Evolutionary conservation across 1,140 invertebrate species (phyloP).

Genomic region (Drosophila pachea): DNA sequence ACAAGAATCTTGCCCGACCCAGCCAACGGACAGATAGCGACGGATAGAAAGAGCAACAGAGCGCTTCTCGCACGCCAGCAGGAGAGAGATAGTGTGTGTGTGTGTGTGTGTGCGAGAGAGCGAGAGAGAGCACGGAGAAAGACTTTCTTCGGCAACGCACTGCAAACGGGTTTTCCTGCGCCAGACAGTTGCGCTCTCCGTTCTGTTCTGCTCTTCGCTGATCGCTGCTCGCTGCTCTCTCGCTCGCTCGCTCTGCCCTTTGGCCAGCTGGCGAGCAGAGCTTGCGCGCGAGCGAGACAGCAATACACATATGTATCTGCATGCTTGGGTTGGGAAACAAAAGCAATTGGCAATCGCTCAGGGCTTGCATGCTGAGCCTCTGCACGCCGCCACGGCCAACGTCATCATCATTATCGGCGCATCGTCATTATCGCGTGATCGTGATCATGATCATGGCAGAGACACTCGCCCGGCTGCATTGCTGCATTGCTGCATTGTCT

Average conservation of each 20-base stretch:
- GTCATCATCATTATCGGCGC: conserved; percentile 42
- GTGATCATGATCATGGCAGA: conserved; percentile 22
- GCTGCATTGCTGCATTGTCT: conserved; percentile 30
- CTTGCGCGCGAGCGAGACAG: neutral
- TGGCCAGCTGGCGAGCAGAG: neutral
- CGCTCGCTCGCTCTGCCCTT: neutral
- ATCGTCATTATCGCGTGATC: too few relatives aligned
- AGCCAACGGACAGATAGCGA: neutral
- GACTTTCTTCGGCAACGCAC: conserved; percentile 1
- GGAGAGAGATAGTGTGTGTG: conserved; percentile 2
- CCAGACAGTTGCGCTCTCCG: neutral
- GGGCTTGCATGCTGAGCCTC: conserved; percentile 46
- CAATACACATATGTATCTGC: conserved; percentile 51
- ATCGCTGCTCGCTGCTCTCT: neutral
- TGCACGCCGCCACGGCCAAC: conserved; percentile 59
- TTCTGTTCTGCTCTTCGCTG: neutral
- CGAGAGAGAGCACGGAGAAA: neutral
- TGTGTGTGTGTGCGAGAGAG: too few relatives aligned
- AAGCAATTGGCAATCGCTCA: conserved; percentile 21
- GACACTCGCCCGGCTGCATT: neutral
- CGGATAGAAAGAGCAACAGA: neutral
- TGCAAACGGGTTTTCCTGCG: neutral
- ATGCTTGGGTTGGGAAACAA: conserved; percentile 43
- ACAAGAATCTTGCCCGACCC: conserved; percentile 24
- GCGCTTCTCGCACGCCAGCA: conserved; percentile 13